Conservation (phyloP, 1,140 invertebrate genomes). For the Drosophila arawakana region DNA sequence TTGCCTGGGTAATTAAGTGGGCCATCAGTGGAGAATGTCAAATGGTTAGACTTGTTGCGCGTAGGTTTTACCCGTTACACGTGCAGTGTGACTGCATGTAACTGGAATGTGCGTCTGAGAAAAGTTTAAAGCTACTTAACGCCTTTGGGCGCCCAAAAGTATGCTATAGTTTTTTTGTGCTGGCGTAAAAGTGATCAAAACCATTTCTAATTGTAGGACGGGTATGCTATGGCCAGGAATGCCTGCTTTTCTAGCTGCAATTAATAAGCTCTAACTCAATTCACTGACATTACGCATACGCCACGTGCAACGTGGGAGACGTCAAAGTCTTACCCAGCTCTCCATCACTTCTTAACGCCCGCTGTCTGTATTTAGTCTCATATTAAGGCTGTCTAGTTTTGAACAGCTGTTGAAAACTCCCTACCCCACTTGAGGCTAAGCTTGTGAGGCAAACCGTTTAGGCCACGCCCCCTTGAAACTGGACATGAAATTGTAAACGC, state of each 20-base stretch:
- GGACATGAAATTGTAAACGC: slow-evolving; percentile 11
- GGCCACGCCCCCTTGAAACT: neutral
- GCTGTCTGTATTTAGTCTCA: neutral
- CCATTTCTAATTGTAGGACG: neutral
- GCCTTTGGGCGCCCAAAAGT: too few species aligned
- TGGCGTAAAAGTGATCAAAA: too few species aligned
- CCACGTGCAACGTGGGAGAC: slow-evolving; percentile 17
- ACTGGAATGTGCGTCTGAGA: too few species aligned
- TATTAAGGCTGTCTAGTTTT: slow-evolving; percentile 19
- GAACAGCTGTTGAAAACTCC: neutral
- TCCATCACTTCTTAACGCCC: neutral
- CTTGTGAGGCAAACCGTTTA: slow-evolving; percentile 9
- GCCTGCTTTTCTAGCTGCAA: slow-evolving; percentile 9
- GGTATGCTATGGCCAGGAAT: neutral
- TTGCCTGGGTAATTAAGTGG: neutral
- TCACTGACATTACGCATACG: slow-evolving; percentile 27
- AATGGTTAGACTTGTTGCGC: too few species aligned
- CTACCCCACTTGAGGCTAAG: neutral
- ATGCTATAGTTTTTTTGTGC: too few species aligned
- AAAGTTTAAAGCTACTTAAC: too few species aligned
- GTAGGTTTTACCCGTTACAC: too few species aligned
- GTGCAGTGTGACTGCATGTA: too few species aligned
- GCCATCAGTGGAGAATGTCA: neutral
- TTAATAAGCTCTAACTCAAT: slow-evolving; percentile 33
- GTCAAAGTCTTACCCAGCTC: neutral